Evolutionary conservation across 2,797 vertebrate species (phyloP), one percentile per base, ranked within the genome.

Genomic region (Sparus aurata): DNA sequence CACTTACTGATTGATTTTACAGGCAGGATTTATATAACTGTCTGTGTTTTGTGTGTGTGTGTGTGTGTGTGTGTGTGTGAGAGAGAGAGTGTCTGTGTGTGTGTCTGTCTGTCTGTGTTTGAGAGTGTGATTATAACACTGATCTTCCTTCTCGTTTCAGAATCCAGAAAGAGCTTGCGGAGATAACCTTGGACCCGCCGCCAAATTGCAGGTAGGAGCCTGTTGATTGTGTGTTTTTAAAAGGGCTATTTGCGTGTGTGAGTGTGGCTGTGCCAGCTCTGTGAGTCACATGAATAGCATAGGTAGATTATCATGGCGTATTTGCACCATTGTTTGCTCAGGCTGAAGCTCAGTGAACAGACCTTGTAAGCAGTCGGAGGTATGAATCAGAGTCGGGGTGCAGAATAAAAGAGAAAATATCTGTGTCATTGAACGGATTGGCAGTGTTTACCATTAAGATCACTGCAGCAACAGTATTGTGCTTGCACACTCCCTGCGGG

Each of bases 101-200:
- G 2, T 27, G 27, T 27, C 3, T 27, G 27, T 4, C 2, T 27
- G 27, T 27, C 27, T 27, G 27, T 27, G 27, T 75, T 71, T 45
- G 27, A 22, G 54, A 58, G 66, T 73, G 43, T 72, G 70, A 80
- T 77, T 60, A 2, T 83, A 78, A 89, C 77, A 15, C 74, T 20
- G 13, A 58, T 82, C 73, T 62, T 62, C 45, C 30, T 27, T 93
- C 71, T 88, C 11, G 0, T 92, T 94, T 73, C 94, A 99, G 98
- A 93, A 99, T 98, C 96, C 97, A 98, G 93, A 99, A 99, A 86
- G 97, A 98, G 93, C 96, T 99, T 65, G 97, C 97, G 81, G 97
- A 98, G 94, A 98, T 99, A 91, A 98, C 98, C 43, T 94, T 99
- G 94, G 97, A 98, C 86, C 98, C 97, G 49, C 98, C 98, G 79